Base-by-base conservation (phyloP, 1,140 invertebrate species). In the Pogonomyrmex barbatus region DNA sequence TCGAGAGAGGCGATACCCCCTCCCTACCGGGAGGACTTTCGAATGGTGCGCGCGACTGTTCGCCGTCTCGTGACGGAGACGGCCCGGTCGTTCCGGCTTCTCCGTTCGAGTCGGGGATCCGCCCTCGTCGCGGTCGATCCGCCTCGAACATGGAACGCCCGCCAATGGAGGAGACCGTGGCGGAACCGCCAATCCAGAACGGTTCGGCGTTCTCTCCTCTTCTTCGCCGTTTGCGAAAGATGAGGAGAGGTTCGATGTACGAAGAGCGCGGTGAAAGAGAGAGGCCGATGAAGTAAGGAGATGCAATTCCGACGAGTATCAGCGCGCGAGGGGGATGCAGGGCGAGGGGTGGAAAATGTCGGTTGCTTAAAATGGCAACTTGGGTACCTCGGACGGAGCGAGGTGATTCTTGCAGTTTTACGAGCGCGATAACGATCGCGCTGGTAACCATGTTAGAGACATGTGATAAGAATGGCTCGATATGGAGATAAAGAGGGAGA, bases 331-430 rank as follows among this genome's bases (percentile, higher is more conserved):
- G 70, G 36, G 60, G 30, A 79, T 77, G 50, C 39, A 47, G 62
- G 47, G 71, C 33, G 36, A 62, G 50, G 75, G 62, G 82, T 76
- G 71, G 50, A 58, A 60, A n/a, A 79, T 67, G 58, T 24, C 47
- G 14, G 10, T 36, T 24, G 42, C 68, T 89, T 78, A 84, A 90
- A 90, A 90, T 90, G 89, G 89, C 89, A 90, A 87, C 89, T 70
- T 52, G 47, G 63, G 50, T n/a, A n/a, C 50, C 56, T 79, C 24
- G 50, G 24, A 56, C 52, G 36, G n/a, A 45, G 65, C 67, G 30
- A 56, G 67, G 52, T 62, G 42, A 67, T 56, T 58, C 54, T 83
- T 33, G 33, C 33, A 54, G 60, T 75, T 73, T 83, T 83, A 83
- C 30, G 79, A 56, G 42, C 9, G 42, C 9, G 79, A 75, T 83